These are phyloP conservation scores for Coracopsis vasa DNA, from an alignment of 2,113 vertebrate genomes.

Conservation along the genomic window DNA sequence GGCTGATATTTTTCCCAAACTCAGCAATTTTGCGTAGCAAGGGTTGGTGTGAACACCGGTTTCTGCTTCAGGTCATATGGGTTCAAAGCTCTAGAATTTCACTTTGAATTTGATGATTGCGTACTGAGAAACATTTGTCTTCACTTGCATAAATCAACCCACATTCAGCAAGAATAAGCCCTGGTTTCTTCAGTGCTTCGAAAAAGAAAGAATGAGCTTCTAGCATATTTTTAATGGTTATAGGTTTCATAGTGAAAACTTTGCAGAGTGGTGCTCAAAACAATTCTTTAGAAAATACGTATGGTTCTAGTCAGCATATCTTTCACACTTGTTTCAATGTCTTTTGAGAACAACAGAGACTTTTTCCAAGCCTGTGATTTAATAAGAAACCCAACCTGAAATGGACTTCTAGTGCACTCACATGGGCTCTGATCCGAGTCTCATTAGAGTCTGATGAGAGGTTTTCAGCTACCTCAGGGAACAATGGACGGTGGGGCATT, in stretches of 20 bases:
- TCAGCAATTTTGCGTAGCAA: constrained; percentile 3
- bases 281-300: not conserved
- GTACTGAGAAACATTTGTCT: constrained; percentile 52
- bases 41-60: not conserved
- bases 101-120: constrained; percentile 48
- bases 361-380: not conserved
- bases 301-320: not conserved
- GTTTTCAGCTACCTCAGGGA: not conserved
- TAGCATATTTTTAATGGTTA: not conserved
- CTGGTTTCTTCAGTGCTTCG: not conserved
- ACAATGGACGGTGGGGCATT: not conserved
- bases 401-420: not conserved
- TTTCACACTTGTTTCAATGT: not conserved
- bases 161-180: not conserved
- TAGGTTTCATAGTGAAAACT: not conserved
- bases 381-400: not conserved
- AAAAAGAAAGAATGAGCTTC: not conserved
- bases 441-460: not conserved
- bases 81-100: constrained; percentile 56
- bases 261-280: not conserved
- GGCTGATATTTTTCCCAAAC: not conserved
- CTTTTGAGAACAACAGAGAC: not conserved
- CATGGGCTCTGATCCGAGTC: not conserved
- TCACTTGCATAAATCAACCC: constrained; percentile 1
- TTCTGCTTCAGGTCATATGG: constrained; percentile 44